Conservation (phyloP, 2,888 invertebrate species). For the Sminthurinus aureus region DNA sequence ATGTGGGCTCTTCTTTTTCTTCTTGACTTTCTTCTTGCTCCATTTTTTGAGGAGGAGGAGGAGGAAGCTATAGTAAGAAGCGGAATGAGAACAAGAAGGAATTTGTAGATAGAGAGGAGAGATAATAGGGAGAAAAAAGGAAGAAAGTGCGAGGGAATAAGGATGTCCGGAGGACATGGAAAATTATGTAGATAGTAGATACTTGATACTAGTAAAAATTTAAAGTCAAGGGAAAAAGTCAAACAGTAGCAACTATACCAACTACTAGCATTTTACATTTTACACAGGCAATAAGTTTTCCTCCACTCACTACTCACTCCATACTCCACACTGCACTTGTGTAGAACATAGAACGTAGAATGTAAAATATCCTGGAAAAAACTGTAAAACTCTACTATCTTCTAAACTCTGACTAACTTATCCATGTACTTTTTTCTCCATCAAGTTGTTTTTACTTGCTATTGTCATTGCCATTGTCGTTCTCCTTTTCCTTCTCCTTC, state of each 20-base stretch:
- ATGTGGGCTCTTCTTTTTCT: no score
- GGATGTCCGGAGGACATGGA: conserved; percentile 28
- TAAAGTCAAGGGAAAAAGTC: conserved; percentile 18
- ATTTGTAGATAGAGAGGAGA: background rate
- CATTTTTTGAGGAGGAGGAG: background rate
- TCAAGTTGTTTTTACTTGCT: no score
- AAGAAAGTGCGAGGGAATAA: conserved; percentile 16
- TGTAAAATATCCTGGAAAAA: no score
- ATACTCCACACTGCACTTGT: no score
- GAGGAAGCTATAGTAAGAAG: background rate
- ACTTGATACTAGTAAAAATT: no score
- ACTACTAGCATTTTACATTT: no score
- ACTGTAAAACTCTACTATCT: background rate
- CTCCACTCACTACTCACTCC: no score
- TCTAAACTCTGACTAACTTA: background rate
- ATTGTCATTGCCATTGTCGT: no score
- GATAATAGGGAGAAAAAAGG: background rate
- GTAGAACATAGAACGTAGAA: no score
- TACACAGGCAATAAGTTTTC: conserved; percentile 8
- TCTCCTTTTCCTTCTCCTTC: no score
- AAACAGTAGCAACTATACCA: conserved; percentile 11
- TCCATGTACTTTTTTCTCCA: background rate
- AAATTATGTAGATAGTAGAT: background rate
- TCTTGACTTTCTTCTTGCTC: background rate
- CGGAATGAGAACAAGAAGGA: background rate